Evolutionary conservation across 1,140 invertebrate genomes (phyloP).

Genomic region (Ips typographus): DNA sequence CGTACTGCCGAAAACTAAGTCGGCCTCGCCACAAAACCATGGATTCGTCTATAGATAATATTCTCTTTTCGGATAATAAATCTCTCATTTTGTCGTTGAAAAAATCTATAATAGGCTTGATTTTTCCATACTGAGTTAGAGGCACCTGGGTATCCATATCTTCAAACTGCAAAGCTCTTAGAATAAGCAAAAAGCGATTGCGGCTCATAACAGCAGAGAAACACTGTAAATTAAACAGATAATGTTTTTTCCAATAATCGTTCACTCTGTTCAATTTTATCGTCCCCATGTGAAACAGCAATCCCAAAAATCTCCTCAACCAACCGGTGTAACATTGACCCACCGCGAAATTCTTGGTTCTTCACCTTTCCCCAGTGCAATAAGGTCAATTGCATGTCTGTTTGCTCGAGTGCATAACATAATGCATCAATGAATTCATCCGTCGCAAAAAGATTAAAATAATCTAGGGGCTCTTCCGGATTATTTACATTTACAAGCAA

Average conservation of each 20-base stretch:
- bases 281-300: constrained; percentile 26
- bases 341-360: constrained; percentile 19
- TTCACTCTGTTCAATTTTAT: constrained; percentile 22
- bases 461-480: constrained; percentile 6
- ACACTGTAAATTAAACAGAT: constrained; percentile 21
- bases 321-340: not conserved
- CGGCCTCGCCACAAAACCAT: constrained; percentile 47
- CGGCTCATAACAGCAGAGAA: constrained; percentile 15
- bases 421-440: constrained; percentile 11
- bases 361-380: not conserved
- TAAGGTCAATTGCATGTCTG: not conserved
- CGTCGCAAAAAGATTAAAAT: constrained; percentile 11
- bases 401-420: not conserved
- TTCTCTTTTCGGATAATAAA: constrained; percentile 40
- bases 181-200: constrained; percentile 31
- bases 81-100: constrained; percentile 43
- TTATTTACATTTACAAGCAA: constrained; percentile 11
- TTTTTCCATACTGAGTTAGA: constrained; percentile 19
- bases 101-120: constrained; percentile 34
- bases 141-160: constrained; percentile 15
- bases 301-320: constrained; percentile 18
- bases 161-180: constrained; percentile 30
- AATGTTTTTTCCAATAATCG: constrained; percentile 26
- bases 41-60: constrained; percentile 44
- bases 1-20: constrained; percentile 44